Evolutionary conservation across 2,113 vertebrate genomes (phyloP).

Genomic region (Myiozetetes cayanensis): DNA sequence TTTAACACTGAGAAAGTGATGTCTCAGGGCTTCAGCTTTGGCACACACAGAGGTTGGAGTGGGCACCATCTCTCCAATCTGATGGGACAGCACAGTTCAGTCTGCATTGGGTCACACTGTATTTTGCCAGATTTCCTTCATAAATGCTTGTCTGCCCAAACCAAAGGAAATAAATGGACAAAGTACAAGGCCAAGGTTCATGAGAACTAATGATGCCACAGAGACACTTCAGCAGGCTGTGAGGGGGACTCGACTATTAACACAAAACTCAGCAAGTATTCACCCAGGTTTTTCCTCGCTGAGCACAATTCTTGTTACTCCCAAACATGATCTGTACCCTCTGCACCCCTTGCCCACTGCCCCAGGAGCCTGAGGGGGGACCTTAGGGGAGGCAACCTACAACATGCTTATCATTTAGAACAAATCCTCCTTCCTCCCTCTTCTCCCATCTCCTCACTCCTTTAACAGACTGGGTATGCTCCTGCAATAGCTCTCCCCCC

Average conservation of each 20-base stretch:
- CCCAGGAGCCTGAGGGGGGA: background rate
- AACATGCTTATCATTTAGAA: background rate
- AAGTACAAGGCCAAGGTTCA: background rate
- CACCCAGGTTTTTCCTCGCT: accelerated
- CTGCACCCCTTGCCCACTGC: background rate
- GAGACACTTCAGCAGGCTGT: background rate
- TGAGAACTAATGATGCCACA: background rate
- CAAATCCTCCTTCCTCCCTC: background rate
- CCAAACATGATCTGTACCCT: accelerated
- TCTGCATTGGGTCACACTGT: accelerated
- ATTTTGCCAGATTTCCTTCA: background rate
- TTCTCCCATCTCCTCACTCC: background rate
- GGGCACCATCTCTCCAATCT: accelerated
- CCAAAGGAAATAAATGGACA: background rate
- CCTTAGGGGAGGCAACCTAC: accelerated
- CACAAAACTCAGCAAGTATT: background rate
- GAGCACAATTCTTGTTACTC: background rate
- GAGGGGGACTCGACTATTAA: accelerated
- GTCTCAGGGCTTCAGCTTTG: background rate
- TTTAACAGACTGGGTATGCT: background rate
- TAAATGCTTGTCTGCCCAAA: background rate
- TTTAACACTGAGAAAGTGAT: background rate
- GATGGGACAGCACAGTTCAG: background rate
- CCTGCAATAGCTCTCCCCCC: background rate
- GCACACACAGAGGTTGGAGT: background rate